phyloP scores from a whole-genome alignment of 2,113 vertebrate genomes.

The Channa maculata region DNA sequence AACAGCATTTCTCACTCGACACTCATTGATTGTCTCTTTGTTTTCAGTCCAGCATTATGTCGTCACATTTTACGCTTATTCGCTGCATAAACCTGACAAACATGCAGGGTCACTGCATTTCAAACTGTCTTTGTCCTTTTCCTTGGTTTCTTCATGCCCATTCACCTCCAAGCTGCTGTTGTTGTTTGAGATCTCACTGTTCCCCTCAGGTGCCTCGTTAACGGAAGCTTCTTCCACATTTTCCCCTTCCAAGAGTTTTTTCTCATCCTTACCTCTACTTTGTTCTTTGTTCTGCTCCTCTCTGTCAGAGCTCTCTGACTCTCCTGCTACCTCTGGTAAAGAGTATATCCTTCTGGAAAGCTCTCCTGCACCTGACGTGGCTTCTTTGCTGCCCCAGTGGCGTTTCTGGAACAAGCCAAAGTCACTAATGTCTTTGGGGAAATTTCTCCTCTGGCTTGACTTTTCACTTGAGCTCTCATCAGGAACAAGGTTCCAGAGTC shows the following conservation, averaged over 20 bases:
- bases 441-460: slow-evolving; percentile 80
- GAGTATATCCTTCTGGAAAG: slow-evolving; percentile 87
- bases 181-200: neutral
- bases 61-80: slow-evolving; percentile 21
- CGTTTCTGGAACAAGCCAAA: slow-evolving; percentile 88
- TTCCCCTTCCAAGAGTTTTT: slow-evolving; percentile 11
- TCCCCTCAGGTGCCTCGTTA: neutral
- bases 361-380: slow-evolving; percentile 54
- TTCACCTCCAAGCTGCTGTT: slow-evolving; percentile 19
- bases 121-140: slow-evolving; percentile 41
- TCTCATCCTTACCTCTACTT: slow-evolving; percentile 2
- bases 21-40: slow-evolving; percentile 66
- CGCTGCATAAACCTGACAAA: slow-evolving; percentile 12
- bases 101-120: slow-evolving; percentile 30
- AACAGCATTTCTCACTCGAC: slow-evolving; percentile 6
- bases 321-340: slow-evolving; percentile 87
- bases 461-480: slow-evolving; percentile 79
- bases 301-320: slow-evolving; percentile 56
- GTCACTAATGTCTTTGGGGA: slow-evolving; percentile 86
- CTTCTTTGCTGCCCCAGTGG: slow-evolving; percentile 73
- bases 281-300: slow-evolving; percentile 38
- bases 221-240: neutral
- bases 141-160: slow-evolving; percentile 24
- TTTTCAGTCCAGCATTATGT: slow-evolving; percentile 24
- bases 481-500: slow-evolving; percentile 78